Evolutionary conservation across 1,140 invertebrate species (phyloP), one percentile per base, ranked within the genome.

Genomic region (Eumeta japonica): DNA sequence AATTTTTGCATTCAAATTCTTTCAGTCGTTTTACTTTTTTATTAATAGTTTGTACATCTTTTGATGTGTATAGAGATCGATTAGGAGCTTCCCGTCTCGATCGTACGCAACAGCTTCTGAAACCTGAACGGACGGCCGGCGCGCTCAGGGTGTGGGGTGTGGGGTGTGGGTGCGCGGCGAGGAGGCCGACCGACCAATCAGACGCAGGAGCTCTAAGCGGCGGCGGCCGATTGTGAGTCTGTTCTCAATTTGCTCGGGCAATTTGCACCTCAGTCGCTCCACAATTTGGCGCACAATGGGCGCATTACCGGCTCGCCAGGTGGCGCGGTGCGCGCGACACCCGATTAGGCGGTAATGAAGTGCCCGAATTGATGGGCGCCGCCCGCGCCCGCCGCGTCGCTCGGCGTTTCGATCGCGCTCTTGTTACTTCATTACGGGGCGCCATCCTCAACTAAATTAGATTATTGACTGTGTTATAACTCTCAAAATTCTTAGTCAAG

Each of bases 221-320:
- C 42, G 59, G 58, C 57, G 54, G 54, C 55, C 58, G 56, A 66
- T 51, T 50, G 39, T 41, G 56, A 49, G 52, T 62, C 66, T 67
- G 66, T 51, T 62, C 50, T 43, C 66, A 71, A 67, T 66, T 67
- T 71, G 55, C 55, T n/a, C n/a, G n/a, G n/a, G n/a, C n/a, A n/a
- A n/a, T n/a, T n/a, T n/a, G n/a, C n/a, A n/a, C n/a, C n/a, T n/a
- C n/a, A n/a, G n/a, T n/a, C n/a, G n/a, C n/a, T n/a, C 55, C 55
- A 55, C 66, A 71, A 71, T 71, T 68, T 71, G 53, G 48, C 50
- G 50, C 44, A 71, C 66, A 71, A 71, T 64, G 59, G 46, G 45
- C 45, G 48, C 50, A 43, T 31, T n/a, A 34, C 41, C 34, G 46
- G 43, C 43, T 55, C 52, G 54, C 47, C 55, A n/a, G n/a, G n/a